These are phyloP conservation scores for Sinotaia quadrata DNA, from an alignment of 2,888 invertebrate species.

Conservation along the genomic window DNA sequence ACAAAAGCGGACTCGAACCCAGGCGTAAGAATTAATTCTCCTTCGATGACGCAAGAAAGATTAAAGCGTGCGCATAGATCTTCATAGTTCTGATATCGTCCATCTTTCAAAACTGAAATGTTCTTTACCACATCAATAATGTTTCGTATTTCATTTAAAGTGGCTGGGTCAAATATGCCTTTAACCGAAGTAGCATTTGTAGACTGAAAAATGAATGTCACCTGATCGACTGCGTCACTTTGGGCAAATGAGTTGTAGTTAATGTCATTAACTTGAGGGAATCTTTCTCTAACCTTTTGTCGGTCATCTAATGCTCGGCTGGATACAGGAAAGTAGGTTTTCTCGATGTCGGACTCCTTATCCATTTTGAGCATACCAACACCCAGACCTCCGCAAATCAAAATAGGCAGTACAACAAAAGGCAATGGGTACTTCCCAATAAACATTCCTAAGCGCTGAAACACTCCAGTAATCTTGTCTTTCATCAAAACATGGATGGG, in stretches of 20 bases:
- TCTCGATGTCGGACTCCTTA: constrained; percentile 5
- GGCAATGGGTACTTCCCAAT: background rate
- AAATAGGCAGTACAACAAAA: constrained; percentile 6
- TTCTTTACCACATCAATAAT: background rate
- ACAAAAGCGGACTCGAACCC: background rate
- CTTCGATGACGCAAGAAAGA: constrained; percentile 1
- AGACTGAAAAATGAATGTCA: no score
- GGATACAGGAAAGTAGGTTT: background rate
- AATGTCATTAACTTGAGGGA: background rate
- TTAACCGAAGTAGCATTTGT: no score
- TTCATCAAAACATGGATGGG: no score
- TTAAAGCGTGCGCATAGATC: constrained; percentile 10
- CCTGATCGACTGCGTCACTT: no score
- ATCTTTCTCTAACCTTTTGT: background rate
- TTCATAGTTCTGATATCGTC: background rate
- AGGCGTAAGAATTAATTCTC: background rate
- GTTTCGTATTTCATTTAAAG: no score
- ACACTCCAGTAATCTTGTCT: background rate
- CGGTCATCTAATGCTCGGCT: constrained; percentile 7
- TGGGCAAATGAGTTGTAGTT: constrained; percentile 6
- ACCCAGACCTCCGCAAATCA: background rate
- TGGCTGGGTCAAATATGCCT: no score
- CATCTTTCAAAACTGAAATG: background rate
- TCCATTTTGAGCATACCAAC: background rate
- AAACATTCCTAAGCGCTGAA: background rate